Evolutionary conservation across 2,888 invertebrate genomes (phyloP).

Genomic region (Machimus atricapillus): DNA sequence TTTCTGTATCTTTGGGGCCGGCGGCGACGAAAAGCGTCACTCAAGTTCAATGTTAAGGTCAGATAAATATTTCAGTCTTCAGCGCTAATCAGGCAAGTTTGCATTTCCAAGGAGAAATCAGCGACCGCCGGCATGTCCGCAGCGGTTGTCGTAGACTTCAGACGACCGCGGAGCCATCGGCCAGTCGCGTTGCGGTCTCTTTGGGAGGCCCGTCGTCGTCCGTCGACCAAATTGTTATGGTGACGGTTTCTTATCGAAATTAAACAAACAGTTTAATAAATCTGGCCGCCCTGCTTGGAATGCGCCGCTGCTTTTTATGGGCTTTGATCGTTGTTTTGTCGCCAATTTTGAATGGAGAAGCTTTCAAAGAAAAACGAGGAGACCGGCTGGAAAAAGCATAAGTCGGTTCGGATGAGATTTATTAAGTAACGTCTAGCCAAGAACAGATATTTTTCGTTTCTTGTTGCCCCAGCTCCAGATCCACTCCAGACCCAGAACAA

Average conservation of each 20-base stretch:
- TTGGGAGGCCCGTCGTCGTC: background rate
- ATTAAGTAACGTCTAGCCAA: slow-evolving; percentile 5
- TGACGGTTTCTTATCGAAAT: slow-evolving; percentile 26
- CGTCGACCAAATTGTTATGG: background rate
- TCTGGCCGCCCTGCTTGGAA: background rate
- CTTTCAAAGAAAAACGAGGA: background rate
- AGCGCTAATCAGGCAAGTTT: slow-evolving; percentile 4
- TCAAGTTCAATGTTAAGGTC: slow-evolving; percentile 41
- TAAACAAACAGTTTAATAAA: slow-evolving; percentile 32
- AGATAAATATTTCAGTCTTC: slow-evolving; percentile 35
- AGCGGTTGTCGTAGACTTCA: background rate
- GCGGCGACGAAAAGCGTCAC: slow-evolving; percentile 13
- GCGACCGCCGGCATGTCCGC: background rate
- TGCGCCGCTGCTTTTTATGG: background rate
- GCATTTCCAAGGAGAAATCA: slow-evolving; percentile 34
- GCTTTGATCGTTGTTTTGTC: background rate
- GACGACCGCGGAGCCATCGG: background rate
- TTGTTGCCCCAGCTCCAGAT: background rate
- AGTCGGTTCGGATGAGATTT: background rate
- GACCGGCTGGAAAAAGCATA: background rate
- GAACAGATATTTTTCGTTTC: background rate
- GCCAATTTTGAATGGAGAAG: background rate
- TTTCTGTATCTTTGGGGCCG: background rate
- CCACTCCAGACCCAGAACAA: background rate
- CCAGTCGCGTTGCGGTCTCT: background rate